phyloP scores from a whole-genome alignment of 1,140 invertebrate genomes.

The Bombus balteatus region DNA sequence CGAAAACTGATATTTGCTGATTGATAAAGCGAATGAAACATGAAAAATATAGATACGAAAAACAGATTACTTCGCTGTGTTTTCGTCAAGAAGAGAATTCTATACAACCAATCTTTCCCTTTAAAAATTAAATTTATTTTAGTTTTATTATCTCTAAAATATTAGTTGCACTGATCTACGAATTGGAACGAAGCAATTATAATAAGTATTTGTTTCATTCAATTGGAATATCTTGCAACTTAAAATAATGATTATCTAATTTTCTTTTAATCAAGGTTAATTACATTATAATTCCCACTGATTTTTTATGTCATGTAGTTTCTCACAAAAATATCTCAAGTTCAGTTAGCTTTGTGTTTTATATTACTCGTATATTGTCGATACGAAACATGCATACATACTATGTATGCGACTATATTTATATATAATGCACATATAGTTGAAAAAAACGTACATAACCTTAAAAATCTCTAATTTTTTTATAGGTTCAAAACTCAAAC shows the following conservation, averaged over 20 bases:
- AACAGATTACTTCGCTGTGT: background rate
- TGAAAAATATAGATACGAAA: background rate
- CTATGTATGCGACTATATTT: background rate
- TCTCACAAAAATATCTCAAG: too few species aligned
- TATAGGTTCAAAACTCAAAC: background rate
- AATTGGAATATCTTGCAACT: too few species aligned
- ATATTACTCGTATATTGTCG: background rate
- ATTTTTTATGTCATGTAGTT: too few species aligned
- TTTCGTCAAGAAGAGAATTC: background rate
- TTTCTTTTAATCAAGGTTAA: too few species aligned
- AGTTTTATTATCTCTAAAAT: too few species aligned
- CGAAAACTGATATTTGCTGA: background rate
- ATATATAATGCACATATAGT: background rate
- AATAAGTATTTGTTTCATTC: too few species aligned
- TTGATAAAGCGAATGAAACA: background rate
- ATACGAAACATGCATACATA: background rate
- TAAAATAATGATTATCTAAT: too few species aligned
- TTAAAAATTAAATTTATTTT: too few species aligned
- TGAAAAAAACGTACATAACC: slow-evolving; percentile 24
- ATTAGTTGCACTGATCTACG: too few species aligned
- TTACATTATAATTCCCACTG: too few species aligned
- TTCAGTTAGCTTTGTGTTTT: background rate
- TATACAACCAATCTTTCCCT: background rate
- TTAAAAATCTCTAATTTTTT: background rate
- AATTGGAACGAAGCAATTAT: too few species aligned